These are phyloP conservation scores for Rhynchophorus ferrugineus DNA, from an alignment of 1,140 invertebrate genomes.

Conservation along the genomic window DNA sequence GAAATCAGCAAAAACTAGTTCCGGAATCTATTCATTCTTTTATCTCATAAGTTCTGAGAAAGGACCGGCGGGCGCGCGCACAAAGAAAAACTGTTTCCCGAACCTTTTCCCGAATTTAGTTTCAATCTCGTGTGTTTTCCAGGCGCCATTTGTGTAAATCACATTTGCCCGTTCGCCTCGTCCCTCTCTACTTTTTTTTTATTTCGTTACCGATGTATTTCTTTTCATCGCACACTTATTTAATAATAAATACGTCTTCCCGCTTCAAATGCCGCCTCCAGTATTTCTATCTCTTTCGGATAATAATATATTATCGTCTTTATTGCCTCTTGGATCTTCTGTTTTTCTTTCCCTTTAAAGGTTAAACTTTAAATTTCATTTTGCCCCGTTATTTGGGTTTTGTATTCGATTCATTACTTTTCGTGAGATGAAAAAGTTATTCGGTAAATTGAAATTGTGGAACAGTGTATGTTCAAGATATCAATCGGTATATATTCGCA, in stretches of 20 bases:
- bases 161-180: constrained; percentile 19
- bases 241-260: constrained; percentile 21
- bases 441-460: too few species aligned
- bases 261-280: constrained; percentile 6
- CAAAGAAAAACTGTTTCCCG: constrained; percentile 13
- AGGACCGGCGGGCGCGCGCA: not conserved
- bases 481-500: too few species aligned
- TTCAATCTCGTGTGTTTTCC: constrained; percentile 17
- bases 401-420: too few species aligned
- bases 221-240: constrained; percentile 20
- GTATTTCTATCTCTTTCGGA: constrained; percentile 13
- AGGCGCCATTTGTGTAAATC: constrained; percentile 21
- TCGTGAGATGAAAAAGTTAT: too few species aligned
- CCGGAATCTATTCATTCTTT: not conserved
- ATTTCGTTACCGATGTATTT: constrained; percentile 18
- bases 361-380: too few species aligned
- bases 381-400: too few species aligned
- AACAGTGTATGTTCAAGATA: too few species aligned
- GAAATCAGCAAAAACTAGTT: not conserved
- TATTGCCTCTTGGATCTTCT: constrained; percentile 14
- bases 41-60: not conserved
- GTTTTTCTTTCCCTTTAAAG: too few species aligned
- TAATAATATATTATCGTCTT: constrained; percentile 15
- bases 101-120: constrained; percentile 17
- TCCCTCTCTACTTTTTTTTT: constrained; percentile 11